Evolutionary conservation across 2,888 invertebrate species (phyloP).

Genomic region (Myathropa florea): DNA sequence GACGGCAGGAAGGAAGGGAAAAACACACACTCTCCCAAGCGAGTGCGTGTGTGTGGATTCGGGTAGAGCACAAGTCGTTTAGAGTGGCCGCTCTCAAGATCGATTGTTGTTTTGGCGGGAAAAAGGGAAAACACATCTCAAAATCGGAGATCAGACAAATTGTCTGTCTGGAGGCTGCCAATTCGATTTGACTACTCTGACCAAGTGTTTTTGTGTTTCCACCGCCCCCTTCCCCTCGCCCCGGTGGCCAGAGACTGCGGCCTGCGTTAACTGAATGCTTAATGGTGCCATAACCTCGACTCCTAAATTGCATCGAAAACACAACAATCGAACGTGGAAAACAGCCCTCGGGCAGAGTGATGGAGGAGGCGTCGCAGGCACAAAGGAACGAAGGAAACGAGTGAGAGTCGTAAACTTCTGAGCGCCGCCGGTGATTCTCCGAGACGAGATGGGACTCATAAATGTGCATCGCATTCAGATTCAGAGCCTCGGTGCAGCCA

Average conservation of each 20-base stretch:
- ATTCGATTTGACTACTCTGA: background rate
- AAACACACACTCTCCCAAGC: too few species aligned
- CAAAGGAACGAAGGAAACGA: background rate
- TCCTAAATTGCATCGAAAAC: conserved; percentile 47
- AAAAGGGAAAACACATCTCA: background rate
- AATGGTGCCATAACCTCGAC: conserved; percentile 61
- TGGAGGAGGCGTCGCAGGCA: background rate
- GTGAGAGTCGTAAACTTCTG: background rate
- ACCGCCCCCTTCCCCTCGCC: background rate
- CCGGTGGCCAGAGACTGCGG: background rate
- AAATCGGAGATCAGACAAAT: background rate
- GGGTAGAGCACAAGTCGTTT: too few species aligned
- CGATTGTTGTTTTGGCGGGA: background rate
- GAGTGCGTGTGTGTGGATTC: too few species aligned
- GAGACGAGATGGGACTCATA: conserved; percentile 33
- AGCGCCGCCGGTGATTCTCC: conserved; percentile 51
- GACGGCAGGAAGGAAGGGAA: background rate
- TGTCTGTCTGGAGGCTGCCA: background rate
- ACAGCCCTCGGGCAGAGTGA: background rate
- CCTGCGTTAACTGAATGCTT: conserved; percentile 58
- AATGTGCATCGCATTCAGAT: conserved; percentile 15
- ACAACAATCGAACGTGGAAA: conserved; percentile 21
- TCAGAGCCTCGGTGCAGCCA: background rate
- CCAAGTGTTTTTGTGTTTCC: too few species aligned
- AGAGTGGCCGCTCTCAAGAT: too few species aligned